Evolutionary conservation across 1,140 invertebrate species (phyloP), one percentile per base, ranked within the genome.

Genomic region (Rhynchophorus ferrugineus): DNA sequence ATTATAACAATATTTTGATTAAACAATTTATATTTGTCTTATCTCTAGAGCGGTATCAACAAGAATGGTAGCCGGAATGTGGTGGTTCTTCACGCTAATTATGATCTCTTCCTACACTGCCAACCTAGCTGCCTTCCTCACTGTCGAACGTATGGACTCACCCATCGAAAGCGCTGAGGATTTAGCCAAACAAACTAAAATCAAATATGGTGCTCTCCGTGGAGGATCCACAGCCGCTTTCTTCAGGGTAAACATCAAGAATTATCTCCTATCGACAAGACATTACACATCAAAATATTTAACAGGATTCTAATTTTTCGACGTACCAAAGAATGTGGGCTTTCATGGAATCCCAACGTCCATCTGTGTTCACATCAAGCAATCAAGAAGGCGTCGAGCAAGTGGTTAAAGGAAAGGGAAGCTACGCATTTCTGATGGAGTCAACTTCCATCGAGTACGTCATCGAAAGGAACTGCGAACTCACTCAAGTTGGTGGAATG

Each of bases 101-200:
- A 95, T 98, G 84, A 97, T 98, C 63, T 97, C 93, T 11, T 97
- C 93, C 1, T 98, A 98, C 72, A 98, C 95, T 18, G 95, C 95
- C 22, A 97, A 98, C 71, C 76, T 98, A 61, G 95, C 95, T 16
- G 94, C 95, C 19, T 98, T 98, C 72, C 72, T 99, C 3, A 98
- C 95, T 0, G 93, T 97, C 2, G 93, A 97, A 68, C 76, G 92
- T 58, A 91, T 98, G 84, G 89, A 95, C 68, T 91, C 91, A 0
- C 91, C 94, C 3, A 98, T 99, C 45, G 89, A 95, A 69, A 91
- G 85, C 63, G 90, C 91, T 0, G 93, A 98, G 69, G 95, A 98
- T 73, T 75, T 98, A 38, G 91, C 93, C 6, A 94, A 93, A 69
- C 95, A 98, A 71, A 94, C 90, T 0, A 89, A 91, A 74, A 95